Evolutionary conservation across 1,140 invertebrate genomes (phyloP).

Genomic region (Copidosoma floridanum): DNA sequence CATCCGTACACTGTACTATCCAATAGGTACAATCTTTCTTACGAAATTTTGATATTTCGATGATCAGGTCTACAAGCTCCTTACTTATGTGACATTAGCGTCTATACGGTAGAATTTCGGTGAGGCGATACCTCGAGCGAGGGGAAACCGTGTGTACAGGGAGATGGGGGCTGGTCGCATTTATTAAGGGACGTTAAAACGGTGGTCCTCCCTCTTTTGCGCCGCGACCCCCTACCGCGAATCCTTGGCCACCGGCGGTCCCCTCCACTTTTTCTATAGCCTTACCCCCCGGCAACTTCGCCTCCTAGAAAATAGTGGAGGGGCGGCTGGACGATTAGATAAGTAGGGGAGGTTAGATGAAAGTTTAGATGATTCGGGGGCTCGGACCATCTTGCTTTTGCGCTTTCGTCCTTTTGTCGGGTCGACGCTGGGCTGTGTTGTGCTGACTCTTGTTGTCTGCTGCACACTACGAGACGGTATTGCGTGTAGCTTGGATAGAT

Average conservation of each 20-base stretch:
- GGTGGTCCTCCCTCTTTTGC: conserved; percentile 3
- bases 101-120: no score
- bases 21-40: no score
- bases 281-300: conserved; percentile 36
- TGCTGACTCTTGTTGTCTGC: no score
- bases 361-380: conserved; percentile 46
- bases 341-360: conserved; percentile 51
- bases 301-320: conserved; percentile 48
- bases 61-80: no score
- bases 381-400: not conserved
- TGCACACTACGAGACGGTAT: no score
- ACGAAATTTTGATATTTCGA: no score
- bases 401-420: no score
- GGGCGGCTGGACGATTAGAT: conserved; percentile 43
- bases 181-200: conserved; percentile 46
- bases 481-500: no score
- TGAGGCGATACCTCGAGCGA: not conserved
- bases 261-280: no score
- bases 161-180: conserved; percentile 24
- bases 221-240: conserved; percentile 18
- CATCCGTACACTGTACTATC: no score
- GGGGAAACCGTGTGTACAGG: not conserved
- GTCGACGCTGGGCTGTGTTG: no score
- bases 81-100: no score
- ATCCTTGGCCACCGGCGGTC: conserved; percentile 28